phyloP scores from a whole-genome alignment of 2,888 invertebrate genomes.

The Ferdinandea cuprea region DNA sequence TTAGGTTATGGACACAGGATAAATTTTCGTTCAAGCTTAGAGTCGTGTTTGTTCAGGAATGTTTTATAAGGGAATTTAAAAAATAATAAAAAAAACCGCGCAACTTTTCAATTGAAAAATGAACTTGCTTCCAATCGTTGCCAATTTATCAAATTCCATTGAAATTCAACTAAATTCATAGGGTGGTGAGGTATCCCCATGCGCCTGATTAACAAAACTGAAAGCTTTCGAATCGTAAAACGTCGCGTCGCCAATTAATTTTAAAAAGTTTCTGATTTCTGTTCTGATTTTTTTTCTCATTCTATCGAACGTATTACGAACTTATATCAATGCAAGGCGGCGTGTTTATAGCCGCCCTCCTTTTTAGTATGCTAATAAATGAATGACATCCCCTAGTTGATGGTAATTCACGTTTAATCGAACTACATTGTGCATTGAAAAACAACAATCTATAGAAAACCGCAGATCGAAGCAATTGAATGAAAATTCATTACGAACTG shows the following conservation, averaged over 20 bases:
- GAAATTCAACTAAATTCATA: neutral
- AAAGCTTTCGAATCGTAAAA: neutral
- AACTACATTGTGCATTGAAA: neutral
- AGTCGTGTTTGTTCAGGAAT: neutral
- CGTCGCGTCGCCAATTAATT: conserved; percentile 4
- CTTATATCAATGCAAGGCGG: neutral
- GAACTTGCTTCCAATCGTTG: neutral
- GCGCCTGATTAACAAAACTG: neutral
- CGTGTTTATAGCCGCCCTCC: neutral
- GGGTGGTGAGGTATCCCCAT: neutral
- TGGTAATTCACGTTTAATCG: conserved; percentile 12
- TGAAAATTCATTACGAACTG: conserved; percentile 27
- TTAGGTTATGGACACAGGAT: conserved; percentile 14
- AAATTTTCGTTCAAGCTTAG: neutral
- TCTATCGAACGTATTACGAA: neutral
- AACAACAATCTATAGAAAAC: conserved; percentile 10
- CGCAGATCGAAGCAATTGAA: conserved; percentile 9
- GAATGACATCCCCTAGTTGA: conserved; percentile 9
- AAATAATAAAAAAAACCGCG: too few relatives aligned
- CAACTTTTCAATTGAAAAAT: too few relatives aligned
- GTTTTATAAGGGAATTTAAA: neutral
- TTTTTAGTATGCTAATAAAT: neutral
- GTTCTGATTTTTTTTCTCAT: neutral
- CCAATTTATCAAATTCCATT: neutral
- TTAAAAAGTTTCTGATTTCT: conserved; percentile 3